Evolutionary conservation across 92 coral and sea anemone genomes (phyloP).

Genomic region (Actinernus sp.): DNA sequence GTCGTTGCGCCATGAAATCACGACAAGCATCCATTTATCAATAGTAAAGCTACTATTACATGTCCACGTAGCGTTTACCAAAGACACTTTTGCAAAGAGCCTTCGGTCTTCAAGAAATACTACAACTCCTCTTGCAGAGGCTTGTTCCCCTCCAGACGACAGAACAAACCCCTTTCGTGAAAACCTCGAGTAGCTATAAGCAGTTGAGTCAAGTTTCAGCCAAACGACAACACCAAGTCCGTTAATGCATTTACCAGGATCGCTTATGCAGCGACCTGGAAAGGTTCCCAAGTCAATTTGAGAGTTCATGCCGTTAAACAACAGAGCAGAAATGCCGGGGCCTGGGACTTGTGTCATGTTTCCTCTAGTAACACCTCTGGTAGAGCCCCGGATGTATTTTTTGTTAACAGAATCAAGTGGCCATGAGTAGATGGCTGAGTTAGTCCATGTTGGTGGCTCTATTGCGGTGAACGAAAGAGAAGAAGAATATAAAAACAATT

Average conservation of each 20-base stretch:
- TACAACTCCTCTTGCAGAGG: background rate
- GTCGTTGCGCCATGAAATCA: background rate
- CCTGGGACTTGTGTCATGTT: background rate
- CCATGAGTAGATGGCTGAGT: background rate
- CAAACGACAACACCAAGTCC: background rate
- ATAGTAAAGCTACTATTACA: background rate
- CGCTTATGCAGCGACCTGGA: background rate
- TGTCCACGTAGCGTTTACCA: background rate
- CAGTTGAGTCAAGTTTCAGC: slow-evolving; percentile 4
- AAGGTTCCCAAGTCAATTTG: background rate
- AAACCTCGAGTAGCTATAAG: background rate
- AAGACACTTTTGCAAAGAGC: background rate
- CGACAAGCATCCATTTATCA: slow-evolving; percentile 3
- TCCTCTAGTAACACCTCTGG: background rate
- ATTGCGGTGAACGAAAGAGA: background rate
- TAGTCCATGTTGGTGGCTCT: slow-evolving; percentile 6
- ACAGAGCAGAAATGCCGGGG: background rate
- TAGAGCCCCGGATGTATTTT: slow-evolving; percentile 1
- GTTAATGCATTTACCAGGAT: background rate
- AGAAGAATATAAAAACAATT: background rate
- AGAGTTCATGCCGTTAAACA: slow-evolving; percentile 3
- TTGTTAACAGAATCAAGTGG: slow-evolving; percentile 3
- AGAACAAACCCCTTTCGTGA: slow-evolving; percentile 3
- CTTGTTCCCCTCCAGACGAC: background rate
- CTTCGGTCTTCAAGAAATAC: background rate